Conservation (phyloP, 2,113 vertebrate genomes). For the Zosterops borbonicus region DNA sequence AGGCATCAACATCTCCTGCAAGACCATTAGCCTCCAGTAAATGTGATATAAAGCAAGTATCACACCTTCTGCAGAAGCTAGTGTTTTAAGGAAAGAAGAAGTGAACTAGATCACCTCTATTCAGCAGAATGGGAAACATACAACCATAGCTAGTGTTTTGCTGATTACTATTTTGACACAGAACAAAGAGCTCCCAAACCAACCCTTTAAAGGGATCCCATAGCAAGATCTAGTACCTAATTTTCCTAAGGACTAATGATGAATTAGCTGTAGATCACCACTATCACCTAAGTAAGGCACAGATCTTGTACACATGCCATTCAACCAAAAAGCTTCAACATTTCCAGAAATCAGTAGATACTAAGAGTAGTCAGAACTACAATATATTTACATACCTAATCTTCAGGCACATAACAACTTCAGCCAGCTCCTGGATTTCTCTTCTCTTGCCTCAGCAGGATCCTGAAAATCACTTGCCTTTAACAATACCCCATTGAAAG, state of each 20-base stretch:
- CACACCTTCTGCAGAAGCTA: not conserved
- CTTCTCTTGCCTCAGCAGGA: fast-evolving
- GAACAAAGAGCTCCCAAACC: not conserved
- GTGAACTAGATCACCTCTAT: fast-evolving
- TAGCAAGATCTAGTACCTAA: fast-evolving
- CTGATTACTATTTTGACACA: fast-evolving
- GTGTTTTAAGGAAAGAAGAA: fast-evolving
- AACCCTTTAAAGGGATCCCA: not conserved
- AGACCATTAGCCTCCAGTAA: not conserved
- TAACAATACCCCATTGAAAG: fast-evolving
- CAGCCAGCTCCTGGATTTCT: not conserved
- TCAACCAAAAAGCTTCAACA: not conserved
- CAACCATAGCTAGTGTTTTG: fast-evolving
- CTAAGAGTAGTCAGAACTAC: fast-evolving
- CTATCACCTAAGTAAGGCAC: fast-evolving
- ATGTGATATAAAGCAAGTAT: fast-evolving
- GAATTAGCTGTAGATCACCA: fast-evolving
- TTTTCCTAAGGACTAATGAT: not conserved
- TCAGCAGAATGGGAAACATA: not conserved
- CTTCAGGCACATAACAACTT: not conserved
- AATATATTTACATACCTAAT: fast-evolving
- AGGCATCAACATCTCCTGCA: not conserved
- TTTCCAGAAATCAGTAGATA: not conserved
- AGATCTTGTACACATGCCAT: fast-evolving
- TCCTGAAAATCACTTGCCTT: not conserved